These are phyloP conservation scores for Gallinago nigripennis DNA, from an alignment of 2,797 vertebrate species.

Conservation along the genomic window DNA sequence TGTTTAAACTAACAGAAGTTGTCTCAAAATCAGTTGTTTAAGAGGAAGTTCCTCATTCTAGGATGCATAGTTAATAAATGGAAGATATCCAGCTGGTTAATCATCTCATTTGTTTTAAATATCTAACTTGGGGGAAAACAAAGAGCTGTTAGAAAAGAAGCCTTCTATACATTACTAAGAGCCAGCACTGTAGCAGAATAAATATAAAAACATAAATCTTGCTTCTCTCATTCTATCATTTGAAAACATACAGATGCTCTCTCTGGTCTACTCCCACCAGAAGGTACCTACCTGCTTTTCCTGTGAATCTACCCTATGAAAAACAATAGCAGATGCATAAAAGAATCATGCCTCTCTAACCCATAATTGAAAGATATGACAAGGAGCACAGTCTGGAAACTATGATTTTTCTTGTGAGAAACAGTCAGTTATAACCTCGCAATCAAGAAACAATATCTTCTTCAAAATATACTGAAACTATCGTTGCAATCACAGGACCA, in stretches of 20 bases:
- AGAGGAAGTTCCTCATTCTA: not conserved
- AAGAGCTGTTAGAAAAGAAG: not conserved
- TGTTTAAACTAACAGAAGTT: not conserved
- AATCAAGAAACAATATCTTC: not conserved
- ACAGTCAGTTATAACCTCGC: not conserved
- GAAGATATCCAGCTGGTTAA: not conserved
- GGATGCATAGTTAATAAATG: not conserved
- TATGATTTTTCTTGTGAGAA: not conserved
- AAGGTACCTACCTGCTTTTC: not conserved
- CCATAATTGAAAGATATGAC: accelerated
- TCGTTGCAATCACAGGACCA: not conserved
- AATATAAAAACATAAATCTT: not conserved
- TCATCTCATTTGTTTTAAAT: not conserved
- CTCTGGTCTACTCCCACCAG: not conserved
- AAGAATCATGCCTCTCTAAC: not conserved
- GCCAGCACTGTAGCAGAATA: not conserved
- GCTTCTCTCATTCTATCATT: not conserved
- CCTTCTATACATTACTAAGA: not conserved
- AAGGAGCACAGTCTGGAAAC: not conserved
- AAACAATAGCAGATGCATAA: not conserved
- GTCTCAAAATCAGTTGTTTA: not conserved
- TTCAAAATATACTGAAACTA: not conserved
- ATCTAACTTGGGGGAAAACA: not conserved
- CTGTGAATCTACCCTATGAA: not conserved
- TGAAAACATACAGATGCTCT: not conserved